phyloP scores from a whole-genome alignment of 1,140 invertebrate genomes.

The Cotesia vestalis region DNA sequence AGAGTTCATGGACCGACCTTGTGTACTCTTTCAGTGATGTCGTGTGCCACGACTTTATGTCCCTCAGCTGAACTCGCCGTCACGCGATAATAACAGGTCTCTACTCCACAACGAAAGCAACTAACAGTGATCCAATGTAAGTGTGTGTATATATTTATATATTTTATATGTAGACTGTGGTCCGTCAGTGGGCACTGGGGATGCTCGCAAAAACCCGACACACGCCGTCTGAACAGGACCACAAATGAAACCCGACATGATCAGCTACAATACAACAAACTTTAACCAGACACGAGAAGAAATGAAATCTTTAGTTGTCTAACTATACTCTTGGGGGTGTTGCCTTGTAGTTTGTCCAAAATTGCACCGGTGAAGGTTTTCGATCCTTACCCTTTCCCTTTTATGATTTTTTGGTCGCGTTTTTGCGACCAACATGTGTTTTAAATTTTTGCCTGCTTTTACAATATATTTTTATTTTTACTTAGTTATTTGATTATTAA shows the following conservation, averaged over 20 bases:
- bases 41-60: constrained; percentile 44
- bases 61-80: constrained; percentile 37
- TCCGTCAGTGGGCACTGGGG: background rate
- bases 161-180: no score
- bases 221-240: constrained; percentile 8
- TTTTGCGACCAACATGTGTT: background rate
- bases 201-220: constrained; percentile 37
- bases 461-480: no score
- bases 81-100: constrained; percentile 51
- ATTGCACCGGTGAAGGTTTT: constrained; percentile 44
- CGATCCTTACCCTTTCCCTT: constrained; percentile 23
- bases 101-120: background rate
- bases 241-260: constrained; percentile 10
- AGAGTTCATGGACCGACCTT: constrained; percentile 18
- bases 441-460: no score
- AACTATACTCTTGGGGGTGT: constrained; percentile 31
- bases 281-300: background rate
- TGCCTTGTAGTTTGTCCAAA: constrained; percentile 46
- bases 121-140: no score
- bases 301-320: no score
- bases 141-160: background rate
- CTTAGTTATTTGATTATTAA: no score
- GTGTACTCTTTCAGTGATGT: constrained; percentile 13
- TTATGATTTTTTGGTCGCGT: background rate
- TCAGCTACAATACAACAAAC: no score